Evolutionary conservation across 2,888 invertebrate genomes (phyloP).

Genomic region (Biston betularia): DNA sequence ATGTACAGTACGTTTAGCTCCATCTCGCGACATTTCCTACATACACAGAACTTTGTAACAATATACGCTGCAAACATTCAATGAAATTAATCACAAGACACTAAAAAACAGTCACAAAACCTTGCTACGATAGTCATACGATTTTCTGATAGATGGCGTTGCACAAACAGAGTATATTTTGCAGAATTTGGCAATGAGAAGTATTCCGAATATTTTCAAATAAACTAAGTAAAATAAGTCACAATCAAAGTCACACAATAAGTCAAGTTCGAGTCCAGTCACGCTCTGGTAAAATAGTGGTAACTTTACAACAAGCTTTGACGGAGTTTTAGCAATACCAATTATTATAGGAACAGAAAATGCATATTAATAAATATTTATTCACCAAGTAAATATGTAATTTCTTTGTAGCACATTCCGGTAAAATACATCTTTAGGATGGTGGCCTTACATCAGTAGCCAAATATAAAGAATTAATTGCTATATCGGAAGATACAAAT

Average conservation of each 20-base stretch:
- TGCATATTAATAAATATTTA: not conserved
- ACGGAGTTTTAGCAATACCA: not conserved
- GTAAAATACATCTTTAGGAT: conserved; percentile 50
- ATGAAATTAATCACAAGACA: too few species aligned
- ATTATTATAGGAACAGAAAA: too few species aligned
- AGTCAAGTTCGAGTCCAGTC: too few species aligned
- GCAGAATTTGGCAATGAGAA: too few species aligned
- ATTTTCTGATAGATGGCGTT: conserved; percentile 2
- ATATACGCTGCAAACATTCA: too few species aligned
- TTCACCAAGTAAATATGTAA: not conserved
- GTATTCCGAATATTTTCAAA: too few species aligned
- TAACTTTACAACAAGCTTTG: too few species aligned
- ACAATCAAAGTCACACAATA: too few species aligned
- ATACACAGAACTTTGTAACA: too few species aligned
- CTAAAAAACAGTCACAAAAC: not conserved
- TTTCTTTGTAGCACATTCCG: not conserved
- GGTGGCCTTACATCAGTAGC: conserved; percentile 79
- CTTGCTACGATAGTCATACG: not conserved
- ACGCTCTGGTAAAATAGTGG: too few species aligned
- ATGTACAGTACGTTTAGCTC: not conserved
- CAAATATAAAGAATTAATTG: conserved; percentile 79
- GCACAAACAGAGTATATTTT: not conserved
- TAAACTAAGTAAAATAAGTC: too few species aligned
- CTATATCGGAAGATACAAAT: conserved; percentile 79
- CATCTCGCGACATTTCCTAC: not conserved